Evolutionary conservation across 2,797 vertebrate species (phyloP).

Genomic region (Gobionotothen gibberifrons): DNA sequence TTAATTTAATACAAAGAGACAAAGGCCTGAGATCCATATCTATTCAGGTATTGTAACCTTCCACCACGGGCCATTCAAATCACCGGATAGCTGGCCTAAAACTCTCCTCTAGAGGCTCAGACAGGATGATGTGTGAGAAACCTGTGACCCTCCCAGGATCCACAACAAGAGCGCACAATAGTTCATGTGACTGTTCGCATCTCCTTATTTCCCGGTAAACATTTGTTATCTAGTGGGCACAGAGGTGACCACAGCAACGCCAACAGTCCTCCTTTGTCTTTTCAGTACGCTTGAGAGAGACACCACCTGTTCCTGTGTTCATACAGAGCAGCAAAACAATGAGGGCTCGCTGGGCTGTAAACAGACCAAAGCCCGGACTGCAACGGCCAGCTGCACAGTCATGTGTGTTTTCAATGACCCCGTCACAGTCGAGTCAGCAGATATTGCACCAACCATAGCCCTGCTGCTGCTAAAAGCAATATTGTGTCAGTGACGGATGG

Average conservation of each 20-base stretch:
- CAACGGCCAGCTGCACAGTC: slow-evolving; percentile 47
- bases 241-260: slow-evolving; percentile 45
- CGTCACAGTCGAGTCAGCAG: slow-evolving; percentile 6
- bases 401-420: slow-evolving; percentile 30
- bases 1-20: slow-evolving; percentile 41
- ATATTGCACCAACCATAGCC: slow-evolving; percentile 3
- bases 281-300: slow-evolving; percentile 40
- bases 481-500: neutral
- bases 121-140: slow-evolving; percentile 42
- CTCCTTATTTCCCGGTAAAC: slow-evolving; percentile 38
- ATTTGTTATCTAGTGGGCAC: slow-evolving; percentile 44
- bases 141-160: slow-evolving; percentile 38
- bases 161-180: slow-evolving; percentile 17
- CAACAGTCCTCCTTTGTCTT: slow-evolving; percentile 60
- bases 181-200: slow-evolving; percentile 38
- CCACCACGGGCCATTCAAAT: slow-evolving; percentile 33
- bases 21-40: slow-evolving; percentile 58
- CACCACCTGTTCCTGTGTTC: slow-evolving; percentile 64
- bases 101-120: slow-evolving; percentile 33
- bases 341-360: slow-evolving; percentile 56
- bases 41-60: slow-evolving; percentile 34
- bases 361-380: slow-evolving; percentile 35
- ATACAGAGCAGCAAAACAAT: slow-evolving; percentile 59
- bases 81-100: slow-evolving; percentile 41
- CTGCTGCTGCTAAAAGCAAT: slow-evolving; percentile 8